Evolutionary conservation across 2,113 vertebrate genomes (phyloP), one percentile per base, ranked within the genome.

Genomic region (Todiramphus saurophagus): DNA sequence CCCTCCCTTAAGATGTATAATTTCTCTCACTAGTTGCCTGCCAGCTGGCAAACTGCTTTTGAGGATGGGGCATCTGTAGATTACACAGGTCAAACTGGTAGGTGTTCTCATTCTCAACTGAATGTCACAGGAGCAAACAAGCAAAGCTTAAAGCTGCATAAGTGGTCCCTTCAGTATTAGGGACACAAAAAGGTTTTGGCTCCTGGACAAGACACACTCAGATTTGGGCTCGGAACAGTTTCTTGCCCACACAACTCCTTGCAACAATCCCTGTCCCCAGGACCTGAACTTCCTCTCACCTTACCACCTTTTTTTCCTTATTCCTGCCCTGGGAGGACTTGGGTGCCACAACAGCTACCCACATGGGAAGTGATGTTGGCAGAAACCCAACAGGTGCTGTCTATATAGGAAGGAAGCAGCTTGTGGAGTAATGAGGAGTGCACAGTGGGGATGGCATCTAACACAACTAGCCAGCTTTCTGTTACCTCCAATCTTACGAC

Each of bases 151-250:
- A 89, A 15, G 5, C 21, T 17, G 89, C 20, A 2, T 24, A 70
- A 89, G 4, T 30, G 25, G 9, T 39, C 3, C 14, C 14, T 70
- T 90, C 19, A 44, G 30, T 10, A 48, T 50, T 16, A 64, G 39
- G 14, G 33, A 33, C 6, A 25, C 5, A 3, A 70, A 86, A 59
- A 74, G 28, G 13, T 55, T 86, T 95, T 70, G 13, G 2, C 3
- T 63, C 6, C 33, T 60, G 16, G 64, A 70, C 25, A 84, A 16
- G 39, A 5, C 7, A 43, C 2, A 2, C 3, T 60, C 16, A 16
- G 1, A 16, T 64, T 55, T 63, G 12, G 10, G 6, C 27, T 79
- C 20, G 3, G 6, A 72, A 13, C 0, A 0, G 62, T 11, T 73
- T 93, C 44, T 68, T 53, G 20, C 23, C 30, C 20, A 33, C 17